Evolutionary conservation across 1,140 invertebrate genomes (phyloP).

Genomic region (Helicoverpa armigera): DNA sequence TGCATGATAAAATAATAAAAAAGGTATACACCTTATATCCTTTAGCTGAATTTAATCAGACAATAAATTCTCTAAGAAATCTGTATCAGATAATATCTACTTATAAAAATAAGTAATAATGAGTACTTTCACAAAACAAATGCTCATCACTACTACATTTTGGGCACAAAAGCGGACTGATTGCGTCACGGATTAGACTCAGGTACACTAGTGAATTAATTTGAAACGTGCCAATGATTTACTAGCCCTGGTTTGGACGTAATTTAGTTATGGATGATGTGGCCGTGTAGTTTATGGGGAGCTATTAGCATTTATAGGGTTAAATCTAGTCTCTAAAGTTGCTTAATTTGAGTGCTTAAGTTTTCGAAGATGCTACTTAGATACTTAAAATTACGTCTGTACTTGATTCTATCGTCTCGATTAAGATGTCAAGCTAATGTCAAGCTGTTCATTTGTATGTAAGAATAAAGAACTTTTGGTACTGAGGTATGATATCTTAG

Average conservation of each 20-base stretch:
- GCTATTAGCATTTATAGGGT: constrained; percentile 57
- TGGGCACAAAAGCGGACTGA: constrained; percentile 67
- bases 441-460: too few relatives aligned
- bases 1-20: too few relatives aligned
- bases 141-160: constrained; percentile 54
- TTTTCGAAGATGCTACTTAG: background rate
- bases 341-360: background rate
- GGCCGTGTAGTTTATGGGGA: constrained; percentile 61
- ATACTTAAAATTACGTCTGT: background rate
- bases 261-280: constrained; percentile 73
- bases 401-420: too few relatives aligned
- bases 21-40: too few relatives aligned
- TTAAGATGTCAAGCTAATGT: too few relatives aligned
- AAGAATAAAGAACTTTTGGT: too few relatives aligned
- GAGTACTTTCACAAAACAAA: background rate
- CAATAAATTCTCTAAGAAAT: too few relatives aligned
- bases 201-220: constrained; percentile 78
- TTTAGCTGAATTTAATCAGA: too few relatives aligned
- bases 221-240: constrained; percentile 80
- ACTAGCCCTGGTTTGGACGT: constrained; percentile 68
- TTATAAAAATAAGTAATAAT: background rate
- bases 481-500: too few relatives aligned
- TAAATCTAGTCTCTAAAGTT: constrained; percentile 29
- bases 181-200: constrained; percentile 64
- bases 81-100: background rate